Evolutionary conservation across 2,113 vertebrate species (phyloP), one percentile per base, ranked within the genome.

Genomic region (Brachionichthys hirsutus): DNA sequence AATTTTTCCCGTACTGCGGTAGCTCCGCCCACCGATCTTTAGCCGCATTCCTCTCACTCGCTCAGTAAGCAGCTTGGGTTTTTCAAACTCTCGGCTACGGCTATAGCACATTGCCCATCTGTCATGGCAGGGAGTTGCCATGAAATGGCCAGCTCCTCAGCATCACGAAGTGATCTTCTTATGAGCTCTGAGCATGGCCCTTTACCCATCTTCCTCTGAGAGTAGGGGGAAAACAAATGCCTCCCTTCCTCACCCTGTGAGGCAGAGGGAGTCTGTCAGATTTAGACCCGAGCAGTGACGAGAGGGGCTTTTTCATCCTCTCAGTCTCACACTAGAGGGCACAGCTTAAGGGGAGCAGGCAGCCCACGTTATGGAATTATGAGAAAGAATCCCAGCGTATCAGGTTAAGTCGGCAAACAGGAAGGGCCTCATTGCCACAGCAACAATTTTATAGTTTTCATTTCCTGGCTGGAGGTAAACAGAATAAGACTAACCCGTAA

Each of bases 141-240:
- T 80, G 60, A 81, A 85, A 83, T 81, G 80, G 76, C 74, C 77
- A 84, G 78, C 80, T 87, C 66, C 87, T 89, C 84, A 67, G 77
- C 79, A 75, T 76, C 63, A 43, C 73, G 38, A 58, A 75, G 68
- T 85, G 86, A 88, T 86, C 79, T 78, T 82, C 81, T 87, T 78
- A 85, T 84, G 62, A 69, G 68, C 79, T 79, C 70, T 74, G 77
- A 85, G 77, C 75, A 62, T 78, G 82, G 81, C 83, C 68, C 70
- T 78, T n/a, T 70, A 58, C 70, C 74, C 67, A 65, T 72, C 77
- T 81, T 67, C 58, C 76, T 70, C 45, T 56, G 67, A 56, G 75
- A 68, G 43, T 71, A 54, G 50, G 35, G 45, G 22, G 17, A 24
- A 43, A 24, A 62, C n/a, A 77, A 78, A 24, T 8, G 20, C 60